Conservation (phyloP, 2,888 invertebrate genomes). For the Drosophila nr. fundita region DNA sequence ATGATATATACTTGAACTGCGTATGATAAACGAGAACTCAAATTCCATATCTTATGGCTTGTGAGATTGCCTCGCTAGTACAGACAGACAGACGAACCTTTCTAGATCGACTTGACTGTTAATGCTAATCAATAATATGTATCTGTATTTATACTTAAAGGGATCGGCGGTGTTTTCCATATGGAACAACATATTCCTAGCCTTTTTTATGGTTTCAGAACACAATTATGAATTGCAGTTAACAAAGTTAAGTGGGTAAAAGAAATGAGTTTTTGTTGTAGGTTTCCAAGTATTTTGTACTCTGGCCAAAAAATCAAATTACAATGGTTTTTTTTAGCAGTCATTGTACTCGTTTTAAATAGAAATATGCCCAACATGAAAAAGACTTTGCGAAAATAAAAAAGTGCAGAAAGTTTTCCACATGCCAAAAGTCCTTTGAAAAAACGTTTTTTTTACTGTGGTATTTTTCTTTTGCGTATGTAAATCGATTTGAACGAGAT, state of each 20-base stretch:
- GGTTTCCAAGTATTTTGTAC: not conserved
- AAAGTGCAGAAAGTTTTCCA: not conserved
- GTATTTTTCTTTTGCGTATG: not conserved
- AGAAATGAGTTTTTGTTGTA: not conserved
- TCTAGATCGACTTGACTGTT: not conserved
- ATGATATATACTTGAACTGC: not conserved
- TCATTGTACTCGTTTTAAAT: not conserved
- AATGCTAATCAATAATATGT: not conserved
- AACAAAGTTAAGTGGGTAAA: conserved; percentile 14
- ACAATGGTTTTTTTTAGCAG: not conserved
- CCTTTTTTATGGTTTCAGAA: not conserved
- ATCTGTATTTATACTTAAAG: not conserved
- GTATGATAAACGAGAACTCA: not conserved
- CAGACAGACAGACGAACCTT: not conserved
- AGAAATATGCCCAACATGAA: not conserved
- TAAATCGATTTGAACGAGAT: not conserved
- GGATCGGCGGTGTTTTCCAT: not conserved
- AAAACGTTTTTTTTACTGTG: not conserved
- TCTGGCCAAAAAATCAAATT: not conserved
- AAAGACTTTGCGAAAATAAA: not conserved
- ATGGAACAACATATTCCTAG: not conserved
- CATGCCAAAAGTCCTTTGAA: not conserved
- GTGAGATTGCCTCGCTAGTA: not conserved
- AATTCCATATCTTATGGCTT: not conserved
- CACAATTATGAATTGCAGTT: conserved; percentile 13